Percentiles rank a stretch among this genome's conserved stretches.
phyloP scores from a whole-genome alignment of 2,113 vertebrate genomes.

The Garra rufa region DNA sequence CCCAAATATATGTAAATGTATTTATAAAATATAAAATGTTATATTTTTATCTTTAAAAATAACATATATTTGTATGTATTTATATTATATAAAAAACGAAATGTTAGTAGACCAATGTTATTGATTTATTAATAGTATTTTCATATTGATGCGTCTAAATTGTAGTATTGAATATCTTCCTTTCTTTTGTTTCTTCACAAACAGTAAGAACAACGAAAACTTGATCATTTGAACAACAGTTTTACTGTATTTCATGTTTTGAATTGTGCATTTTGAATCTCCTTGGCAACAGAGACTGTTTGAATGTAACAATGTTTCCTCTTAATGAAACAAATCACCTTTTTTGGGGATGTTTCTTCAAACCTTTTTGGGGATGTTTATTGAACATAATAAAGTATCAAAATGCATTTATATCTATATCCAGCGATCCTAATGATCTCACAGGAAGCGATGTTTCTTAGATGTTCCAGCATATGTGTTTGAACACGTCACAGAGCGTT shows the following conservation, averaged over 20 bases:
- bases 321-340: not conserved
- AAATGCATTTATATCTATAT: not conserved
- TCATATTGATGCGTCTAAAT: not conserved
- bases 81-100: too few relatives aligned
- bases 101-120: not conserved
- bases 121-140: not conserved
- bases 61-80: too few relatives aligned
- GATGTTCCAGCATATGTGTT: not conserved
- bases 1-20: too few relatives aligned
- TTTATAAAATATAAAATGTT: too few relatives aligned
- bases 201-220: not conserved
- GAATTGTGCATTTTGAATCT: not conserved
- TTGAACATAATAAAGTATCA: not conserved
- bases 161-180: not conserved
- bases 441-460: not conserved
- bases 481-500: slow-evolving; percentile 10
- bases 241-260: not conserved
- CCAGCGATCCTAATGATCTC: not conserved
- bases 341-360: too few relatives aligned
- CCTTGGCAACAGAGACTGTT: not conserved
- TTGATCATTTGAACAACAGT: not conserved
- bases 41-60: too few relatives aligned
- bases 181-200: too few relatives aligned
- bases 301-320: not conserved
- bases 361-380: too few relatives aligned